Conservation (phyloP, 2,797 vertebrate species). For the Onychomys torridus region DNA sequence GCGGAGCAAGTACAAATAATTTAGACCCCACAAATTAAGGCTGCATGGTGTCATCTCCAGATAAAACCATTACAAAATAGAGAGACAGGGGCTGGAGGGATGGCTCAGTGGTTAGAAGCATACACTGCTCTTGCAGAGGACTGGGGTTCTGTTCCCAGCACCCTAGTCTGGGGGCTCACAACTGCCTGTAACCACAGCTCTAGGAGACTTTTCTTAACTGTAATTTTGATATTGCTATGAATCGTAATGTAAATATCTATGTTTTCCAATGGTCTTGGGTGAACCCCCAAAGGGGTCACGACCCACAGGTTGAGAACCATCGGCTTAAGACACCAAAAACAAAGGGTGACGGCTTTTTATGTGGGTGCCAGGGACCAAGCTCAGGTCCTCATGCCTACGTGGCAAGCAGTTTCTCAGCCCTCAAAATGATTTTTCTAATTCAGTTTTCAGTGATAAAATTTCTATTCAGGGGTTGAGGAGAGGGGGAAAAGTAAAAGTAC, state of each 20-base stretch:
- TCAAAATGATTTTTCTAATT: background rate
- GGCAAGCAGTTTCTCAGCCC: background rate
- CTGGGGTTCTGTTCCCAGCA: background rate
- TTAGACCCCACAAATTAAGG: background rate
- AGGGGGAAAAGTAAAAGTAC: background rate
- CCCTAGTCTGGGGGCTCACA: background rate
- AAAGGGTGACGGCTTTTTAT: no score
- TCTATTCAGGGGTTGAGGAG: background rate
- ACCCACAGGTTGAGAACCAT: background rate
- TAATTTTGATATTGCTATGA: background rate
- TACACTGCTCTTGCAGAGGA: background rate
- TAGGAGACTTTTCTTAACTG: background rate
- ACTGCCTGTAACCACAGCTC: background rate
- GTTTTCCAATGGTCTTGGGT: background rate
- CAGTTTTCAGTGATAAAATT: background rate
- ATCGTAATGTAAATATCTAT: background rate
- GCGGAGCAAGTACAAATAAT: conserved; percentile 14
- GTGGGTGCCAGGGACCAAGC: no score
- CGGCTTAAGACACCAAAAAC: background rate
- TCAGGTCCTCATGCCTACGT: background rate
- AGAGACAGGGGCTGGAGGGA: background rate
- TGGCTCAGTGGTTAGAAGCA: background rate
- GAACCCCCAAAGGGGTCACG: background rate
- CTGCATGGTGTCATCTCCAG: background rate
- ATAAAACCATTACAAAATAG: background rate